Evolutionary conservation across 2,797 vertebrate genomes (phyloP), one percentile per base, ranked within the genome.

Genomic region (Darevskia nairensis): DNA sequence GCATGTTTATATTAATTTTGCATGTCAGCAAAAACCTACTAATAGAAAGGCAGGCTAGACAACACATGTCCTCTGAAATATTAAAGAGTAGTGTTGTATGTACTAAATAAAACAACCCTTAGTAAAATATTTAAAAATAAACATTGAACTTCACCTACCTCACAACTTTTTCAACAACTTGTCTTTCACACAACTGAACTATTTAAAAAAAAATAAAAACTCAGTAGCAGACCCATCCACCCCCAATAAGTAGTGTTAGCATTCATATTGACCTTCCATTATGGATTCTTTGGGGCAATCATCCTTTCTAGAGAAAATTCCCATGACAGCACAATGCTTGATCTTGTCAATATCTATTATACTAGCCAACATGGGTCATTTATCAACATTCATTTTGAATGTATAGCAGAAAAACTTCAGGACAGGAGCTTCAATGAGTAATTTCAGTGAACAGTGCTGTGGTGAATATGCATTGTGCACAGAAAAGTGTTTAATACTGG

Each of bases 241-340:
- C 6, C 19, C 8, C 4, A 64, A 88, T 61, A 10, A 44, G 64
- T 85, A 90, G 76, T 91, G 39, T 83, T 87, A 87, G 84, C 85
- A 87, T 78, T 32, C 80, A 68, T 81, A 71, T 17, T 50, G 81
- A 41, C 80, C 87, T 68, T 11, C 29, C 86, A 64, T 80, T 88
- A 46, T 75, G 84, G 93, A 92, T 89, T 80, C 32, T 78, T 87
- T 74, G 29, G 2, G 25, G 46, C 0, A 1, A 92, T 85, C 85
- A 88, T 86, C 81, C 91, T 88, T 89, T 88, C 78, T 66, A 69
- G 86, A 89, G 87, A 75, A 88, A 85, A 89, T 94, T 90, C 90
- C 82, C 80, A 79, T 88, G 87, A 59, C 87, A 93, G 87, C 66
- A 2, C 15, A 88, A 82, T 61, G 61, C 85, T 89, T 89, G 88